phyloP scores from a whole-genome alignment of 2,797 vertebrate species.

The Ammospiza maritima region DNA sequence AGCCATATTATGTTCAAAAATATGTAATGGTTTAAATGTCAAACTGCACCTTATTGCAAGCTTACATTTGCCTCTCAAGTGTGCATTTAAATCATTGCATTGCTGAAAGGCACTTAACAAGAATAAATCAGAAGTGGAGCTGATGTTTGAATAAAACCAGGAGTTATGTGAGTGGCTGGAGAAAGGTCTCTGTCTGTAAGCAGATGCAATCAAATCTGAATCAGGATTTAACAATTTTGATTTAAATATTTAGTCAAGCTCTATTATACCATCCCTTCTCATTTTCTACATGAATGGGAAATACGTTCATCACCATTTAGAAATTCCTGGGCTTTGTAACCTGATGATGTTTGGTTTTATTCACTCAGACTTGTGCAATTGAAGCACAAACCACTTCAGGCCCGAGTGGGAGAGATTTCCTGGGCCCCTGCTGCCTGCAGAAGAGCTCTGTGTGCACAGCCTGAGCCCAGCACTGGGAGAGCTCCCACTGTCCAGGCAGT shows the following conservation, averaged over 20 bases:
- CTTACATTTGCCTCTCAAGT: background rate
- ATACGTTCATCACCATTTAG: background rate
- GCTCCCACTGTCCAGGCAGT: fast-evolving
- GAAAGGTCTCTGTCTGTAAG: background rate
- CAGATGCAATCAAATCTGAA: background rate
- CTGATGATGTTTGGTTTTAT: background rate
- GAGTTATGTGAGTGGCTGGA: background rate
- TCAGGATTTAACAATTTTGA: background rate
- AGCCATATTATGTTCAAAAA: background rate
- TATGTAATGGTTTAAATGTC: background rate
- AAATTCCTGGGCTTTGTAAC: background rate
- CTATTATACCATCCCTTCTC: background rate
- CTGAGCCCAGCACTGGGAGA: background rate
- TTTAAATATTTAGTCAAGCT: background rate
- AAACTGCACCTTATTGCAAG: background rate
- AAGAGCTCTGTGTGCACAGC: background rate
- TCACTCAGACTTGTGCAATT: background rate
- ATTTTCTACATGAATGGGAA: background rate
- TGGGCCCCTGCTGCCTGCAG: fast-evolving
- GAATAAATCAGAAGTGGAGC: background rate
- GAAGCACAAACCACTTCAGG: background rate
- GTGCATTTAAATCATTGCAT: background rate
- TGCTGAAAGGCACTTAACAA: conserved; percentile 10
- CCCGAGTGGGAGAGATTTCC: background rate
- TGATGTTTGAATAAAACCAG: background rate